Evolutionary conservation across 1,140 invertebrate genomes (phyloP).

Genomic region (Nebria ingens): DNA sequence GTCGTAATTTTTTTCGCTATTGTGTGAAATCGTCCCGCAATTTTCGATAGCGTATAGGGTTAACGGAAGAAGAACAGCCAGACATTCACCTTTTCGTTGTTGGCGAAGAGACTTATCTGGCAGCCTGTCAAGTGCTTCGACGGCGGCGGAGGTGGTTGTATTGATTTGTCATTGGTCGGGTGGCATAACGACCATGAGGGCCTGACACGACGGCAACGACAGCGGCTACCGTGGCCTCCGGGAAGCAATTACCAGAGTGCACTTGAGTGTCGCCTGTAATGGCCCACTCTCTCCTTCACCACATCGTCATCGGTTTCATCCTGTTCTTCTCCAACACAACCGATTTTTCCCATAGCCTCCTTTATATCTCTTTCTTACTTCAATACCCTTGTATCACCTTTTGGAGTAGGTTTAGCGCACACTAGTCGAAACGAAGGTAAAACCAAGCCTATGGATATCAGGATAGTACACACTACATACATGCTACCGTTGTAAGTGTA

Average conservation of each 20-base stretch:
- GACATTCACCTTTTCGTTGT: not conserved
- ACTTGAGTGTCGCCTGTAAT: conserved; percentile 9
- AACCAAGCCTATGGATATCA: no score
- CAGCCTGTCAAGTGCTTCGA: conserved; percentile 6
- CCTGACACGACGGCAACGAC: not conserved
- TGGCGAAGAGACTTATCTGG: not conserved
- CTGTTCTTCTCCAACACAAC: not conserved
- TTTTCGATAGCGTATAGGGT: not conserved
- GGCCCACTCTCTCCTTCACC: conserved; percentile 2
- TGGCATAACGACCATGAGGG: conserved; percentile 1
- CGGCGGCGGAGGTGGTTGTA: no score
- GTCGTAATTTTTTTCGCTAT: no score
- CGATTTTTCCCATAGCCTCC: no score
- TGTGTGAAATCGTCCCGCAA: no score
- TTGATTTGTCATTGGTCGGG: conserved; percentile 7
- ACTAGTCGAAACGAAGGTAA: no score
- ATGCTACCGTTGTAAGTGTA: not conserved
- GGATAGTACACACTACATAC: not conserved
- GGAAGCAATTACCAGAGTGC: conserved; percentile 7
- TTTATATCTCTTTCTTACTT: no score
- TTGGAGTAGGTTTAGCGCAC: no score
- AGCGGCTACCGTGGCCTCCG: not conserved
- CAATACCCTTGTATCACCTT: no score
- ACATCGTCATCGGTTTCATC: not conserved
- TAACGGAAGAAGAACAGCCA: no score